Percentiles rank a stretch among this genome's conserved stretches.
Conservation (phyloP, 2,797 vertebrate genomes). For the Calcarius lapponicus region DNA sequence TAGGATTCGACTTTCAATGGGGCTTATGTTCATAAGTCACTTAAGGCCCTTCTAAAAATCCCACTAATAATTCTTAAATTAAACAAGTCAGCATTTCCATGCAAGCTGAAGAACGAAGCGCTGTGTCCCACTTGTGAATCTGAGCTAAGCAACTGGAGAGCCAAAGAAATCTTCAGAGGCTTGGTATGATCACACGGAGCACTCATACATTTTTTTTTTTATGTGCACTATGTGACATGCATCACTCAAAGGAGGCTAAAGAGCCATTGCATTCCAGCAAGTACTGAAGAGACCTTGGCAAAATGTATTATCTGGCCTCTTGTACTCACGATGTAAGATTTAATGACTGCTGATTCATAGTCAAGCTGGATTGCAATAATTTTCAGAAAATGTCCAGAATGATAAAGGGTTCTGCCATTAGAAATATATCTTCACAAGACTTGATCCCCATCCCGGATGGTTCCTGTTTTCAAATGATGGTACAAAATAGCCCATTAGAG, state of each 20-base stretch:
- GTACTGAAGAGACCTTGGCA: constrained; percentile 34
- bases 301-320: constrained; percentile 25
- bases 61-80: constrained; percentile 67
- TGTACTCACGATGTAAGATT: constrained; percentile 35
- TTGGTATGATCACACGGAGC: neutral
- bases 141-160: constrained; percentile 45
- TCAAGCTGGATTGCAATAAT: constrained; percentile 25
- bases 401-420: constrained; percentile 28
- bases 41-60: constrained; percentile 65
- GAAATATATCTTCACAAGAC: constrained; percentile 13
- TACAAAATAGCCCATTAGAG: constrained; percentile 13
- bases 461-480: constrained; percentile 1
- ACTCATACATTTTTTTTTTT: neutral
- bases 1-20: constrained; percentile 64
- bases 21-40: constrained; percentile 70
- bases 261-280: constrained; percentile 20
- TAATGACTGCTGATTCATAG: constrained; percentile 41
- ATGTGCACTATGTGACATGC: constrained; percentile 1
- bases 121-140: constrained; percentile 45
- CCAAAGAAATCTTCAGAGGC: constrained; percentile 47
- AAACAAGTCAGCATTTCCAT: constrained; percentile 67
- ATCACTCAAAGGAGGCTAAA: constrained; percentile 23
- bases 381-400: constrained; percentile 31
- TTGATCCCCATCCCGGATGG: neutral
- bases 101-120: neutral